Percentiles rank a stretch among this genome's conserved stretches.
Evolutionary conservation across 2,888 invertebrate species (phyloP).

Genomic region (Oscheius myriophilus): DNA sequence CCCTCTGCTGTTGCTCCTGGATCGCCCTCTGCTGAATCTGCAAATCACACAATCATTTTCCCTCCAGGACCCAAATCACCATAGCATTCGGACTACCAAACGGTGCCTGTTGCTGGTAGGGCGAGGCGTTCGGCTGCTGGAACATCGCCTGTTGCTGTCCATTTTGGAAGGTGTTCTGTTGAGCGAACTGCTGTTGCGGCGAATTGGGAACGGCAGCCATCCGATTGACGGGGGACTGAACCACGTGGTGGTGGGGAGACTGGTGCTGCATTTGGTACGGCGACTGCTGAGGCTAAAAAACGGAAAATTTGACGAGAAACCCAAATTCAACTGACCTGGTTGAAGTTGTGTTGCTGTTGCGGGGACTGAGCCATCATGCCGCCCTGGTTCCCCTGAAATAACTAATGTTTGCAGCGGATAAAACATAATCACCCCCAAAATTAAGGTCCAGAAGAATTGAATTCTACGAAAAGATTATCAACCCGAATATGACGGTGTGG

Average conservation of each 20-base stretch:
- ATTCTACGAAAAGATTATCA: too few species aligned
- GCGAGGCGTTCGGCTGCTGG: neutral
- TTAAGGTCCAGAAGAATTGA: too few species aligned
- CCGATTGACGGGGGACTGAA: conserved; percentile 3
- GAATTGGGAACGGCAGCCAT: neutral
- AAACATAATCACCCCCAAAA: too few species aligned
- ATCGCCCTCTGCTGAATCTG: neutral
- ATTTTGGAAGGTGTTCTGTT: neutral
- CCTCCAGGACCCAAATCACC: too few species aligned
- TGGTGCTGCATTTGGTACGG: conserved; percentile 15
- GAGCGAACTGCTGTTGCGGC: conserved; percentile 1
- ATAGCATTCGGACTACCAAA: neutral
- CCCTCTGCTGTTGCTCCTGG: neutral
- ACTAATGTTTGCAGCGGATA: neutral
- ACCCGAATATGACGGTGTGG: too few species aligned
- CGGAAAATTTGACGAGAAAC: too few species aligned
- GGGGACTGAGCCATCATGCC: neutral
- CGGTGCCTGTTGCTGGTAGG: neutral
- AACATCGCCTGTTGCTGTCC: neutral
- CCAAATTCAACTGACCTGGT: neutral
- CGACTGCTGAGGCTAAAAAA: conserved; percentile 5
- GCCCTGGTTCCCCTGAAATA: conserved; percentile 5
- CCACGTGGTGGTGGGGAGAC: conserved; percentile 10
- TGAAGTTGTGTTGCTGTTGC: conserved; percentile 5
- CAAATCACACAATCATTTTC: too few species aligned